These are phyloP conservation scores for Apodemia hepburni DNA, from an alignment of 2,888 invertebrate species.

Conservation along the genomic window DNA sequence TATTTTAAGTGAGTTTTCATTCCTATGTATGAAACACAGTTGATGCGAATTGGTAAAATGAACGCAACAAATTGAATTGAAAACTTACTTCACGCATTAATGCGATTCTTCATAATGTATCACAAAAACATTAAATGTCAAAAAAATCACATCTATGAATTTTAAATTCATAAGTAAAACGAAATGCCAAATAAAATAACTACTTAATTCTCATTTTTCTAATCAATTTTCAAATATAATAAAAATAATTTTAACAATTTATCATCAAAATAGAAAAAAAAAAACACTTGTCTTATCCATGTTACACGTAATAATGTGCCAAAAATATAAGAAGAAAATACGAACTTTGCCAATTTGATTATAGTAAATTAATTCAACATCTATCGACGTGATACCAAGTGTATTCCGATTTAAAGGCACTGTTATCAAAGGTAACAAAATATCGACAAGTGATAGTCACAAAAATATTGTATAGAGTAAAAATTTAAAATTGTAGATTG, in stretches of 20 bases:
- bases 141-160: constrained; percentile 81
- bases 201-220: constrained; percentile 39
- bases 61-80: constrained; percentile 48
- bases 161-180: constrained; percentile 75
- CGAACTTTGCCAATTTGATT: constrained; percentile 24
- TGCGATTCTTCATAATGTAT: constrained; percentile 74
- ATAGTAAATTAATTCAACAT: constrained; percentile 10
- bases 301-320: constrained; percentile 37
- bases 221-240: constrained; percentile 37
- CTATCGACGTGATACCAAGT: constrained; percentile 15
- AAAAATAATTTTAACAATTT: constrained; percentile 45
- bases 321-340: constrained; percentile 29
- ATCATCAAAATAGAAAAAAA: constrained; percentile 37
- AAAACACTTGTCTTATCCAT: constrained; percentile 41
- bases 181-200: constrained; percentile 67
- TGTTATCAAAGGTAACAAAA: constrained; percentile 18
- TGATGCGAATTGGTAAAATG: constrained; percentile 48
- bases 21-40: not conserved
- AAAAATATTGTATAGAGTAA: constrained; percentile 10
- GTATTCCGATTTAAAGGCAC: constrained; percentile 22
- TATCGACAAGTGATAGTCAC: constrained; percentile 9
- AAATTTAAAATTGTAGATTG: not conserved
- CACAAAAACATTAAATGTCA: constrained; percentile 80
- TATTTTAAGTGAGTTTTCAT: constrained; percentile 32
- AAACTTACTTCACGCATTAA: constrained; percentile 70